These are phyloP conservation scores for Macaca fascicularis DNA, from an alignment of 2,113 vertebrate species.

Conservation along the genomic window DNA sequence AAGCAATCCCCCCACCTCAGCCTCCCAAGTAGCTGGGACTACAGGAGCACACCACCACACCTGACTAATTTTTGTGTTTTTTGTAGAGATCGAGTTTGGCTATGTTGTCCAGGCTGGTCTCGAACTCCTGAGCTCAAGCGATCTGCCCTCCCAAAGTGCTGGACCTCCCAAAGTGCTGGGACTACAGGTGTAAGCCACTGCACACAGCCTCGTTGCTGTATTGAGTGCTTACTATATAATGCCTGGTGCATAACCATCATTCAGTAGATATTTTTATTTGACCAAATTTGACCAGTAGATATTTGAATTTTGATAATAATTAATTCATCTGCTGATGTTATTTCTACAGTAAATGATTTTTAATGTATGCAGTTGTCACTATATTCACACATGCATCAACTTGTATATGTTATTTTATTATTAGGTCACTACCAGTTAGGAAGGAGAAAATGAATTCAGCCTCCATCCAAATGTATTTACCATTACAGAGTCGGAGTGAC, in stretches of 20 bases:
- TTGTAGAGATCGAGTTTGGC: too few relatives aligned
- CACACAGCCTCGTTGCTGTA: too few relatives aligned
- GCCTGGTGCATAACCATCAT: not conserved
- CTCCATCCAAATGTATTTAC: not conserved
- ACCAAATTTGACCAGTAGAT: not conserved
- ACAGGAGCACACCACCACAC: too few relatives aligned
- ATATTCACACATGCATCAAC: not conserved
- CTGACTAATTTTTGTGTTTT: too few relatives aligned
- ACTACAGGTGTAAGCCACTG: too few relatives aligned
- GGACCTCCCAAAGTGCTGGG: too few relatives aligned
- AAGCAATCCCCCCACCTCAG: too few relatives aligned
- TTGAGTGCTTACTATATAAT: not conserved
- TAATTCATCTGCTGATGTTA: not conserved
- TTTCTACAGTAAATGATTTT: not conserved
- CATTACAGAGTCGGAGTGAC: not conserved
- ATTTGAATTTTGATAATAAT: not conserved
- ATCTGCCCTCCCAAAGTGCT: too few relatives aligned
- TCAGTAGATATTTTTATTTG: not conserved
- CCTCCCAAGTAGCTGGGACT: too few relatives aligned
- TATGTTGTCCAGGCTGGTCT: too few relatives aligned
- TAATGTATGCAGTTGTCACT: not conserved
- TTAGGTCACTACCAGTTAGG: not conserved
- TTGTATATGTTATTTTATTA: not conserved
- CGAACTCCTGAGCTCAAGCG: too few relatives aligned
- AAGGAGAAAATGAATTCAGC: conserved; percentile 6